Evolutionary conservation across 2,888 invertebrate genomes (phyloP), one percentile per base, ranked within the genome.

Genomic region (Pandemis corylana): DNA sequence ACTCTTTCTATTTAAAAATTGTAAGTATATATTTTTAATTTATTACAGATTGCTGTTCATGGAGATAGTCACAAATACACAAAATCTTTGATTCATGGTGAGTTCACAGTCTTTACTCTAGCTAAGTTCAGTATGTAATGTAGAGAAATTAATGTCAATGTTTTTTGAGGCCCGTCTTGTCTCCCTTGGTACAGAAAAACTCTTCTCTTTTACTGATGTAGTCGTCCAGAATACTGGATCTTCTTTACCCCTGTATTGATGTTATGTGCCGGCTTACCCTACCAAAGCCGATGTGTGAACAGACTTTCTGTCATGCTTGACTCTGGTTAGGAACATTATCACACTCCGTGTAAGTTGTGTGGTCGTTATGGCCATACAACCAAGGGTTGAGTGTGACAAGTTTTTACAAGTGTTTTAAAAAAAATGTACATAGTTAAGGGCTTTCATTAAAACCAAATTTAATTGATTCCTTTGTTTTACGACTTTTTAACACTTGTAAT

Each of bases 321-420:
- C 94, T 94, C 91, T 93, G 93, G 92, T 78, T 91, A 94, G 94
- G 94, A 91, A 94, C 92, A 94, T 89, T 84, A 90, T 68, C 83
- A 90, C 91, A 90, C 89, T 92, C 91, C 78, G 94, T 94, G 94
- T 94, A 94, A 90, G 91, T 92, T 85, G 78, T 88, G 76, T 82
- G 77, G 80, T 83, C 89, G 0, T 12, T 53, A 82, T 93, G 83
- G 81, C 82, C 80, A 79, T 78, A 86, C 82, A 83, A 91, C 89
- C 85, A 93, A 93, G 94, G 94, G 93, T 87, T 91, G 89, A 90
- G 87, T 90, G 92, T 89, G 71, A 94, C 93, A 93, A n/a, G 0
- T 51, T 6, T 51, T n/a, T 51, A 51, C n/a, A 20, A 20, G 20
- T 20, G 20, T 20, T 20, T 20, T 20, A 20, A 20, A 20, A 20